Evolutionary conservation across 2,797 vertebrate species (phyloP), one percentile per base, ranked within the genome.

Genomic region (Nothura maculosa): DNA sequence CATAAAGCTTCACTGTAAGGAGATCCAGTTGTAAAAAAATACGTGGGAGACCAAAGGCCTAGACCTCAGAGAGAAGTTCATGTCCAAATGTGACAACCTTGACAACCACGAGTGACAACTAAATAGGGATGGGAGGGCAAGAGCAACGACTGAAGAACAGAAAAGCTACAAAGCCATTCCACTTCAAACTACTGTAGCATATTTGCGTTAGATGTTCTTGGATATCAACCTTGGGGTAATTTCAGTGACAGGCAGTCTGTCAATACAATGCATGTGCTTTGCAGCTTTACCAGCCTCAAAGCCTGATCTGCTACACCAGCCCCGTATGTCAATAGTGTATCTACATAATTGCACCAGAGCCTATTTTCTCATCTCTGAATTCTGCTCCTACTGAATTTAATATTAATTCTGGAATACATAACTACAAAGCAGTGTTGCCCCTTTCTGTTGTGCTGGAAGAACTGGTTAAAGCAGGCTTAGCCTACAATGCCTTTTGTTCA

Each of bases 11-110:
- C 61, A 18, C 48, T 74, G 47, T 28, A 86, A 6, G 27, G 10
- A 38, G 43, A 81, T n/a, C 45, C 67, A 84, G 47, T 62, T 73
- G 30, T 36, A 89, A 57, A 92, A 92, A 81, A 52, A 48, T 5
- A 45, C 3, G 2, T 22, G 16, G 38, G 25, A 82, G 38, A 63
- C 40, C 72, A 86, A 73, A 62, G 47, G 24, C 8, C 75, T 87
- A 36, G 69, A 82, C 43, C 82, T 84, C 24, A 76, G 25, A 25
- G 0, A 0, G 74, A 48, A 74, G 20, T 32, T 15, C 76, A 52
- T 36, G 87, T 74, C 38, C 38, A 38, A 38, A 38, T 38, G 38
- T 38, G 38, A 38, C 38, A 38, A 38, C 38, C 38, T 38, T 38
- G 38, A 38, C 38, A 10, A 38, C 9, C 38, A 38, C 38, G 10